Evolutionary conservation across 2,888 invertebrate genomes (phyloP), one percentile per base, ranked within the genome.

Genomic region (Epicampocera succincta): DNA sequence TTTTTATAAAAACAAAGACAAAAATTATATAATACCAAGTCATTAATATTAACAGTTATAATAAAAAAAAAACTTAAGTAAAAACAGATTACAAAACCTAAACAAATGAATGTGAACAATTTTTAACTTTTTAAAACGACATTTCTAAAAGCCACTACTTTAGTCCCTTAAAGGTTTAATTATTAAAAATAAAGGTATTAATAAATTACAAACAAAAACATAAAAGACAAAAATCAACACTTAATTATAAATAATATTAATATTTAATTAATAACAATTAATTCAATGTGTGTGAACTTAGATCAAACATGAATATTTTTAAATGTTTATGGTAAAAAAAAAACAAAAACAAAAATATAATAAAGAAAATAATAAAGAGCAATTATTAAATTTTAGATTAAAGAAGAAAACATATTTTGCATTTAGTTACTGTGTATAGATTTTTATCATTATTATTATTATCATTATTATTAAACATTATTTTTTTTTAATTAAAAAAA

Each of bases 281-380:
- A 73, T 79, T 79, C 65, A 79, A 79, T 82, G 78, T 82, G 71
- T 82, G 82, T 80, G 73, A 80, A 83, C 73, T 73, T 80, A 83
- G 80, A 83, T 73, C 77, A 80, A 83, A 80, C 80, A 74, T 80
- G 77, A 83, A 83, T 83, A 88, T 88, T 88, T 88, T 77, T 83
- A 78, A 83, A 83, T 83, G 88, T 88, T 88, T 88, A 87, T 84
- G 85, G 81, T 84, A 82, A 84, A 84, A 83, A 84, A 79, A 60
- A 68, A 72, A 82, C 83, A 84, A 83, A 84, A 79, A 60, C 60
- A 72, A 54, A 50, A 79, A 42, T 9, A 11, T 8, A 40, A 66
- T 42, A 42, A 76, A 65, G 46, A 3, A 25, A 73, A 79, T 77
- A 48, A 78, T 82, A 83, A 84, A 82, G 84, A 85, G 85, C 85